Evolutionary conservation across 2,888 invertebrate species (phyloP).

Genomic region (Acanthoscelides obtectus): DNA sequence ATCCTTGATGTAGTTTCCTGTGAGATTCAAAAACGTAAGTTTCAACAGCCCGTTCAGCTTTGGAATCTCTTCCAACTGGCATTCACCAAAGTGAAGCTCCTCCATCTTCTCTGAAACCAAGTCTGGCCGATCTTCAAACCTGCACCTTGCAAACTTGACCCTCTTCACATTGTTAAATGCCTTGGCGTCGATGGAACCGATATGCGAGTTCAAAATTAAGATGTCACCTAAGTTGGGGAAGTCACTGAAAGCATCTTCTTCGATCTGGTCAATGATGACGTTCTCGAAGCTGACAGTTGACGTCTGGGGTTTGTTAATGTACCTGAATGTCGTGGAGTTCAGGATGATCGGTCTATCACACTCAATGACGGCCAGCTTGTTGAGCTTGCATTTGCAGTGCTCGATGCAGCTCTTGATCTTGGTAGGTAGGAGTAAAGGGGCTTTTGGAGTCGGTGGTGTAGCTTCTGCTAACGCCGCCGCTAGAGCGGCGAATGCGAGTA

Average conservation of each 20-base stretch:
- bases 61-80: slow-evolving; percentile 61
- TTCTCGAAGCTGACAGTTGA: slow-evolving; percentile 29
- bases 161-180: slow-evolving; percentile 58
- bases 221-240: slow-evolving; percentile 63
- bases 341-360: slow-evolving; percentile 31
- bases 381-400: slow-evolving; percentile 30
- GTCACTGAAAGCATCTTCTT: slow-evolving; percentile 65
- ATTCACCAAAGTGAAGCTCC: slow-evolving; percentile 67
- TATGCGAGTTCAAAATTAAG: slow-evolving; percentile 63
- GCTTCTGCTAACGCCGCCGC: slow-evolving; percentile 20
- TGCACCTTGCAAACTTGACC: slow-evolving; percentile 48
- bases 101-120: slow-evolving; percentile 43
- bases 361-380: slow-evolving; percentile 26
- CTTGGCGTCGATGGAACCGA: slow-evolving; percentile 63
- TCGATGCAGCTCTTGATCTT: slow-evolving; percentile 25
- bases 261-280: slow-evolving; percentile 58
- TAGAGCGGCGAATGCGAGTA: slow-evolving; percentile 22
- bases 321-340: slow-evolving; percentile 25
- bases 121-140: slow-evolving; percentile 31
- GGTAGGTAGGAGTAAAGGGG: background rate
- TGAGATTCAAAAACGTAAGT: slow-evolving; percentile 61
- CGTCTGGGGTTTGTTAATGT: slow-evolving; percentile 23
- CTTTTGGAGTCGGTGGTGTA: background rate
- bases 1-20: slow-evolving; percentile 61
- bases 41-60: slow-evolving; percentile 42